Evolutionary conservation across 2,797 vertebrate genomes (phyloP).

Genomic region (Cryptoprocta ferox): DNA sequence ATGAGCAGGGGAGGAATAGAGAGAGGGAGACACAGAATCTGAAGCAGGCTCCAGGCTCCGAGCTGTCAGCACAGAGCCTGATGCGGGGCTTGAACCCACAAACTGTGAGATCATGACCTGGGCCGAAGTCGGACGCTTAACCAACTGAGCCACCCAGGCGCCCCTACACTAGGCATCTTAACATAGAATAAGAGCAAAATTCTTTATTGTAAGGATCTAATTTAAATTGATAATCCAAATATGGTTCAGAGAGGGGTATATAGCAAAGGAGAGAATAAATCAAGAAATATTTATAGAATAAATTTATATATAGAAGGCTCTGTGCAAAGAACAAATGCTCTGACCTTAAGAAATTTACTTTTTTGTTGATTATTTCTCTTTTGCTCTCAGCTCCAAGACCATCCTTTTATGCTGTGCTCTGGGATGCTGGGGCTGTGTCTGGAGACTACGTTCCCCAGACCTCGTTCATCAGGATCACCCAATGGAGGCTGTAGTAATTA

Average conservation of each 20-base stretch:
- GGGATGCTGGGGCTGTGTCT: background rate
- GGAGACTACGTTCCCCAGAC: background rate
- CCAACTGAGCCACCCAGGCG: too few relatives aligned
- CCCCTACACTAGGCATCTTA: background rate
- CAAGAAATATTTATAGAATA: constrained; percentile 23
- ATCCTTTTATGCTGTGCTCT: background rate
- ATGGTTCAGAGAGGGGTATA: background rate
- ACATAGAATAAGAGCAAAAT: constrained; percentile 32
- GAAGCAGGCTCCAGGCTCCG: too few relatives aligned
- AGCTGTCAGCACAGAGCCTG: too few relatives aligned
- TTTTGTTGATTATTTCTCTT: constrained; percentile 23
- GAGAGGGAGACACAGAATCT: too few relatives aligned
- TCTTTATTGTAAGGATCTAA: constrained; percentile 32
- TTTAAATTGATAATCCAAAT: constrained; percentile 43
- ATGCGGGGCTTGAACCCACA: too few relatives aligned
- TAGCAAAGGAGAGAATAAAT: constrained; percentile 10
- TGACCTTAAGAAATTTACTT: background rate
- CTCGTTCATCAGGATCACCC: background rate
- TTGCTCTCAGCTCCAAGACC: background rate
- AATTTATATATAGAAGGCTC: background rate
- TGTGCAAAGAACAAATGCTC: constrained; percentile 27
- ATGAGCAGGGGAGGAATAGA: too few relatives aligned
- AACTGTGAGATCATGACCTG: too few relatives aligned
- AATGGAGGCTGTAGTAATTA: background rate
- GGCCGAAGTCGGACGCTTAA: too few relatives aligned